Evolutionary conservation across 2,797 vertebrate genomes (phyloP), one percentile per base, ranked within the genome.

Genomic region (Pangasius krempfi): DNA sequence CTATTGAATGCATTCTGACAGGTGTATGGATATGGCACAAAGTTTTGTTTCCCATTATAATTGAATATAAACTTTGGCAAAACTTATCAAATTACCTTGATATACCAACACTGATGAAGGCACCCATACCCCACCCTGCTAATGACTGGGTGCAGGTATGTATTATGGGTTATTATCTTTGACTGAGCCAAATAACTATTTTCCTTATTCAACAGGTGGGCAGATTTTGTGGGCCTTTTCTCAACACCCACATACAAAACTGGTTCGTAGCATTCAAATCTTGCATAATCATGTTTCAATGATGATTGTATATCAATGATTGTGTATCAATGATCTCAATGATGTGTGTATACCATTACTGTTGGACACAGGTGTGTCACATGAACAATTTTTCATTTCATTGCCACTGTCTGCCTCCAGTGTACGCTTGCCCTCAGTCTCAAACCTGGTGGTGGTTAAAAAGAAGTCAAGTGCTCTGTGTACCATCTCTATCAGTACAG

Each of bases 61-160:
- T 40, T 76, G 16, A 47, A 76, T 40, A 56, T 18, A 76, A 18
- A 75, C 70, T 44, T 86, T 0, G 0, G 13, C 14, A 75, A 89
- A 83, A 82, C 37, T 30, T 25, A 78, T 80, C 20, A 81, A 50
- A 81, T 75, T 76, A 44, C 5, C 22, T 73, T 72, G 40, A 64
- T 56, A 47, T 82, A 47, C 54, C 30, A 81, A 70, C 68, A 18
- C 64, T 64, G 47, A 86, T 33, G 16, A 58, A 87, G 60, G 58
- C 50, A 50, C 37, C n/a, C 25, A 22, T 66, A 73, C 47, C 47
- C 81, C 89, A 73, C 88, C 83, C 86, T 76, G 9, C 84, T 91
- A 92, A 93, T 92, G 88, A 92, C 58, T 85, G 89, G 92, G 91
- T 92, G 88, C 86, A 89, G 84, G 87, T 88, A 90, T 90, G 92